phyloP scores from a whole-genome alignment of 1,140 invertebrate genomes.

The Drosophila varians region DNA sequence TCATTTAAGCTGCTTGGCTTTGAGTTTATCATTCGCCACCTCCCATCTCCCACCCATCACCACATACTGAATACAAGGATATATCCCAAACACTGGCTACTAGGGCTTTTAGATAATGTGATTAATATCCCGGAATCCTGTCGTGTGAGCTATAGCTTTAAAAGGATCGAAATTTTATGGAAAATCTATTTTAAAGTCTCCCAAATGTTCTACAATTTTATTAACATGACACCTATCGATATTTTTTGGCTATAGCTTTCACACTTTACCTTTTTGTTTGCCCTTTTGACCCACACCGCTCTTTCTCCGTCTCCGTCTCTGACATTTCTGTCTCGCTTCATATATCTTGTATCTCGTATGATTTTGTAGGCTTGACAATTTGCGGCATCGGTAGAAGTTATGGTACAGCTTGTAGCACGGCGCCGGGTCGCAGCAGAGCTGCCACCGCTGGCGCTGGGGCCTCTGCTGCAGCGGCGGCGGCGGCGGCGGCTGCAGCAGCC shows the following conservation, averaged over 20 bases:
- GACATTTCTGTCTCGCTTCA: slow-evolving; percentile 27
- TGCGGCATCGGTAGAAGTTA: slow-evolving; percentile 84
- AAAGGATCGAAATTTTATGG: slow-evolving; percentile 41
- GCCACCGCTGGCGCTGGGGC: slow-evolving; percentile 29
- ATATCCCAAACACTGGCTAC: slow-evolving; percentile 32
- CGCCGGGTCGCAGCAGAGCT: slow-evolving; percentile 68
- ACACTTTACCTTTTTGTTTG: not conserved
- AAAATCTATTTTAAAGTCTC: too few relatives aligned
- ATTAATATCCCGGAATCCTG: not conserved
- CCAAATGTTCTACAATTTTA: too few relatives aligned
- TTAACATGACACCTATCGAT: too few relatives aligned
- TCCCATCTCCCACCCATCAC: not conserved
- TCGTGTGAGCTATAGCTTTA: slow-evolving; percentile 25
- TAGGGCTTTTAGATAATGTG: slow-evolving; percentile 47
- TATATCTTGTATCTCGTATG: slow-evolving; percentile 71
- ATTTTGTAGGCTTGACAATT: slow-evolving; percentile 83
- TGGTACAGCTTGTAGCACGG: slow-evolving; percentile 79
- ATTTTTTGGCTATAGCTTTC: not conserved
- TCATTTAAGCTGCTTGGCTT: slow-evolving; percentile 57
- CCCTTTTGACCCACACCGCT: slow-evolving; percentile 8
- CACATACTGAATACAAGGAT: not conserved
- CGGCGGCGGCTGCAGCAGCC: slow-evolving; percentile 33
- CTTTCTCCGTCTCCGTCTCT: slow-evolving; percentile 29
- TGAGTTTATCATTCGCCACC: slow-evolving; percentile 59
- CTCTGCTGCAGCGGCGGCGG: slow-evolving; percentile 36